Base-by-base conservation (phyloP, 2,113 vertebrate genomes). In the Pterocles burchelli region DNA sequence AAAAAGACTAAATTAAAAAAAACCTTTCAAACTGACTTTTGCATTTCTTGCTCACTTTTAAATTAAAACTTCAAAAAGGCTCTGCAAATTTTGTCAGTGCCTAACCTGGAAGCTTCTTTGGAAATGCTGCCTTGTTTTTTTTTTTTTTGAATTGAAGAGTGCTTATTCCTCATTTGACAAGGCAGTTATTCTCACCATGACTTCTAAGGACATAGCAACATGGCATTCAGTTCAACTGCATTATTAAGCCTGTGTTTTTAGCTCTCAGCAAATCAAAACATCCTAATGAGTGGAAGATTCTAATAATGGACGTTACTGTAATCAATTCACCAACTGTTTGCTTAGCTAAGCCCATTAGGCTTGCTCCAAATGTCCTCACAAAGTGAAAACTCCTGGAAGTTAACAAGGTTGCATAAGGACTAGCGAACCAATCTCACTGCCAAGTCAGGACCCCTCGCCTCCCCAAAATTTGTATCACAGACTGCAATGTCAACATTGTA, bases 321-420 rank as follows among this genome's bases (percentile, higher is more conserved):
- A 91, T 63, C 89, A 93, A 89, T 88, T 96, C 82, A 91, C 48
- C 25, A 21, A 78, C 73, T 43, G 71, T 59, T 67, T 91, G 72
- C 63, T 76, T 9, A 76, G 82, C 93, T 67, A 74, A 94, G 75
- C 63, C 89, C 93, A 90, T 95, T 91, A 95, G 67, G 38, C 82
- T 72, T 67, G 91, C 59, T 88, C 90, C 85, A 51, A 88, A 55
- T 7, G 34, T 63, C 67, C 59, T 85, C 38, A 19, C 19, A 43
- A 43, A 58, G 54, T 4, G 24, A 54, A 28, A 92, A 49, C 68
- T 68, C 58, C 74, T 58, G 26, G 16, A 77, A 73, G 73, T 41
- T 34, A 33, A 87, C 58, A 75, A 58, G 71, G 62, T 85, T 95
- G 84, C 77, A 3, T 91, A 93, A 96, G 71, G 66, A 51, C 54